Conservation (phyloP, 2,888 invertebrate genomes). For the Tricholauxania praeusta region DNA sequence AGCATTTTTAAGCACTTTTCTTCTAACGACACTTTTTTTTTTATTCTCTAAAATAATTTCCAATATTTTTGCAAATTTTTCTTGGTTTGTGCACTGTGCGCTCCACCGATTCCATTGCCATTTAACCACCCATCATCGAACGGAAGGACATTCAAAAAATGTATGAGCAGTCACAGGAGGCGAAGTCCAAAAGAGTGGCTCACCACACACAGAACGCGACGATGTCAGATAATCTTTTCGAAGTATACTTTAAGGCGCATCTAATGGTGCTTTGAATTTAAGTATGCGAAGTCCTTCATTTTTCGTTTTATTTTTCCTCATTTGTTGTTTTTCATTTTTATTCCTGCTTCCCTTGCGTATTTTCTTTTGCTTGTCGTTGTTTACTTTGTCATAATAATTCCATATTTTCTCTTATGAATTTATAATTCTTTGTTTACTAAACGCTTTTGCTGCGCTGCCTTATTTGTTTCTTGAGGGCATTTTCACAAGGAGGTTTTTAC, state of each 20-base stretch:
- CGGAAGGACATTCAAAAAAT: slow-evolving; percentile 30
- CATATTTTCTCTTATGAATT: slow-evolving; percentile 60
- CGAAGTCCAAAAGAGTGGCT: not conserved
- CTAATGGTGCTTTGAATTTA: slow-evolving; percentile 61
- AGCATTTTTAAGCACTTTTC: too few relatives aligned
- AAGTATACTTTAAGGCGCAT: slow-evolving; percentile 66
- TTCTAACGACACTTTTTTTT: too few relatives aligned
- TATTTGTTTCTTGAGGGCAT: slow-evolving; percentile 19
- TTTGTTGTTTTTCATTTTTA: not conserved
- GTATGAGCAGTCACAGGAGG: slow-evolving; percentile 35
- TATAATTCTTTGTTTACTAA: slow-evolving; percentile 51
- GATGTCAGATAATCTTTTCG: slow-evolving; percentile 65
- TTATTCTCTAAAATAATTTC: too few relatives aligned
- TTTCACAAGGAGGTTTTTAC: slow-evolving; percentile 47
- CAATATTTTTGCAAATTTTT: too few relatives aligned
- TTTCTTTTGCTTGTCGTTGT: slow-evolving; percentile 40
- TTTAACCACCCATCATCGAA: not conserved
- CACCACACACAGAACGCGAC: slow-evolving; percentile 27
- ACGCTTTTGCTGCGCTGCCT: slow-evolving; percentile 24
- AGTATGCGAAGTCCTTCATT: slow-evolving; percentile 57
- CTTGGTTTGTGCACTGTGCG: not conserved
- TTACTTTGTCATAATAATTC: slow-evolving; percentile 61
- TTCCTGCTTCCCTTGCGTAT: not conserved
- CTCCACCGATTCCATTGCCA: not conserved
- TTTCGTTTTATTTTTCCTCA: slow-evolving; percentile 18